phyloP scores from a whole-genome alignment of 2,113 vertebrate species.

The Gymnorhina tibicen region DNA sequence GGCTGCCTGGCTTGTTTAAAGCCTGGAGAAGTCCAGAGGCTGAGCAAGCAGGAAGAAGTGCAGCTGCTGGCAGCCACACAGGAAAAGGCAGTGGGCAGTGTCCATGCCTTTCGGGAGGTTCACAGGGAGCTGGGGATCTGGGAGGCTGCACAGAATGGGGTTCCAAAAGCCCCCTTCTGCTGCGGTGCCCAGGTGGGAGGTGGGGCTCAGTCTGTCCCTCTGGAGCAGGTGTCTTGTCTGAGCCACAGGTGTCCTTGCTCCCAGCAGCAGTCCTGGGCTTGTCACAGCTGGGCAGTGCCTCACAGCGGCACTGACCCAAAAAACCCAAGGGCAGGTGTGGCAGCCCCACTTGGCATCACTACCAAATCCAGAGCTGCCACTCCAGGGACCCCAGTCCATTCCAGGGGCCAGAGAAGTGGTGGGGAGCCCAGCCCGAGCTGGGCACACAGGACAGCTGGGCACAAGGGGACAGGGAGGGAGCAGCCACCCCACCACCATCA shows the following conservation, averaged over 20 bases:
- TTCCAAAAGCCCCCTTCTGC: background rate
- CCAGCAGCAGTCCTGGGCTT: background rate
- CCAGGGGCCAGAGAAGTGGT: background rate
- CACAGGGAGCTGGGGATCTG: background rate
- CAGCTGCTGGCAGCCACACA: background rate
- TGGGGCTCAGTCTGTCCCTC: background rate
- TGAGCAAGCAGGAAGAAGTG: background rate
- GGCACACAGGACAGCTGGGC: too few species aligned
- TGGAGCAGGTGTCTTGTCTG: background rate
- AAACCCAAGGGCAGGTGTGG: background rate
- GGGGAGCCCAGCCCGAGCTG: background rate
- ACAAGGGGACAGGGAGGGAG: background rate
- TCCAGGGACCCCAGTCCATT: background rate
- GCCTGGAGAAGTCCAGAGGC: background rate
- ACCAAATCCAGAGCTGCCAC: background rate
- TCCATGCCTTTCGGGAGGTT: rapidly evolving
- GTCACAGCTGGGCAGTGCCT: background rate
- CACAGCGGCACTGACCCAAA: rapidly evolving
- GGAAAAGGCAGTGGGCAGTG: background rate
- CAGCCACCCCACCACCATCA: background rate
- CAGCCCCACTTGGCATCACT: background rate
- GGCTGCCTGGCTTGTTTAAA: background rate
- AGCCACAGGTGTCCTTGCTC: rapidly evolving
- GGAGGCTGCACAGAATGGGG: background rate
- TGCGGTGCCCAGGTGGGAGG: rapidly evolving